Evolutionary conservation across 2,113 vertebrate species (phyloP), one percentile per base, ranked within the genome.

Genomic region (Galemys pyrenaicus): DNA sequence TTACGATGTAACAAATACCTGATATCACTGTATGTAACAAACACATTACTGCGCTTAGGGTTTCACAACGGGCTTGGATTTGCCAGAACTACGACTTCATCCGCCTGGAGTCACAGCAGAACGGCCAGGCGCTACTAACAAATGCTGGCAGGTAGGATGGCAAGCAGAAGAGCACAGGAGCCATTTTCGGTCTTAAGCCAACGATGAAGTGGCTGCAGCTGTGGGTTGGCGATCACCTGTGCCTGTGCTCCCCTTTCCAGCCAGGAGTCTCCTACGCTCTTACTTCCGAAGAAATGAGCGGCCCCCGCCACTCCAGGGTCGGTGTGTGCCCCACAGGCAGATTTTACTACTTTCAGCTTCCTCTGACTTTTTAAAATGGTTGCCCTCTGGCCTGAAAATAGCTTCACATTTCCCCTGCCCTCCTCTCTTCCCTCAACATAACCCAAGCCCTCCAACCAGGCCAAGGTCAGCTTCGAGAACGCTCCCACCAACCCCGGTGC

Each of bases 41-140:
- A 85, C 96, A 94, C 60, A 41, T 41, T n/a, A 11, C 89, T 35
- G 93, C 87, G 16, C 96, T 24, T 95, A 51, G 78, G 49, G 56
- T 88, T 62, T 84, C 24, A 82, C 49, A 64, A 82, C 11, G n/a
- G 68, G 49, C 78, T 84, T 86, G 3, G 83, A 58, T 74, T 94
- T 86, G 60, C 62, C 46, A 87, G 77, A 30, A 91, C 92, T 8
- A 92, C 32, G 56, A 75, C 9, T 51, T 65, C 95, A 93, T 75
- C 71, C 58, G 97, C 79, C 83, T 93, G 70, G 56, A 88, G 77
- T 19, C 74, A 67, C 28, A 89, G 71, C 49, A 93, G 82, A 94
- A 58, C 68, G 91, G 17, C 77, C 44, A 86, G 83, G 64, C 9
- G 71, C 85, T 74, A 5, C 54, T 71, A 65, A 64, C 39, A 56